Evolutionary conservation across 2,797 vertebrate genomes (phyloP), one percentile per base, ranked within the genome.

Genomic region (Psittacula derbiana): DNA sequence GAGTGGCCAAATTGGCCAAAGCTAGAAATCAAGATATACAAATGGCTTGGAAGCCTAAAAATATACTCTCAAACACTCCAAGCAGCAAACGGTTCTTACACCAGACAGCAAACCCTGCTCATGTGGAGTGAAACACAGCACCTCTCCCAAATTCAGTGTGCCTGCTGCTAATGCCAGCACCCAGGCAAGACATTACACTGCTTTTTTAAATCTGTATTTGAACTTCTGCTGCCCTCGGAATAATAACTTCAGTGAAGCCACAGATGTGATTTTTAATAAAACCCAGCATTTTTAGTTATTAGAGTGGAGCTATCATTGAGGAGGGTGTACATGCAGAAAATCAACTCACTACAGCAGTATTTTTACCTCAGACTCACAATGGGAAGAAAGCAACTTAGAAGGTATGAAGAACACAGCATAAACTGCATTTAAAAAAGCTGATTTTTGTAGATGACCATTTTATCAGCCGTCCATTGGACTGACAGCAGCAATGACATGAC

Each of bases 81-180:
- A 50, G 60, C 0, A 6, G 58, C 17, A 66, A 80, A 58, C 6
- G 8, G 43, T 79, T n/a, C 36, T 50, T 61, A 23, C 33, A 46
- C 10, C 14, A 21, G 28, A 27, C 20, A 49, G 44, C 46, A 84
- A 76, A 76, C 30, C 7, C 18, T 53, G 23, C 58, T 72, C 23
- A 8, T 1, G 28, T 1, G 43, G 53, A 21, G 1, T 12, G 58
- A 79, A 61, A 57, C 3, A 2, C 0, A 8, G 30, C 33, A 38
- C 9, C 2, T 2, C 33, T 52, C 14, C 67, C 4, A 57, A 16
- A 6, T 12, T 60, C 65, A 18, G 4, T 5, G 4, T 2, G 4
- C 46, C 62, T 4, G 8, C 46, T 46, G 38, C 58, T 33, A 17
- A 21, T 1, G 1, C 3, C 60, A 15, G 43, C 1, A 5, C 66